Evolutionary conservation across 2,113 vertebrate species (phyloP).

Genomic region (Centrocercus urophasianus): DNA sequence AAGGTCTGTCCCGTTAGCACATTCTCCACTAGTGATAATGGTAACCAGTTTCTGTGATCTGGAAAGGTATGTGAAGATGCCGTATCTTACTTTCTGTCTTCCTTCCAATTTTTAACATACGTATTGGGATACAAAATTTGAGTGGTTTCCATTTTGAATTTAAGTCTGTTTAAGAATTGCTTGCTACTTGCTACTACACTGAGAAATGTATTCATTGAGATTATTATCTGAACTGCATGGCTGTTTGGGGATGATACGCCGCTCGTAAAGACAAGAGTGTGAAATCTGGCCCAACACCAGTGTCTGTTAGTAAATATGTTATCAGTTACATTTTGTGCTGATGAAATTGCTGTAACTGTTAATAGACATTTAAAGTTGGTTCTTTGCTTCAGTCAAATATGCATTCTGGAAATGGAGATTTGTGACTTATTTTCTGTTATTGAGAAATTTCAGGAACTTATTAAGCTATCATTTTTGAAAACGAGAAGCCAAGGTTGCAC

Average conservation of each 20-base stretch:
- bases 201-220: not conserved
- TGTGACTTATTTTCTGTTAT: not conserved
- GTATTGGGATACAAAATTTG: not conserved
- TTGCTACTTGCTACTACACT: not conserved
- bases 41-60: not conserved
- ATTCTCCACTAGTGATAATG: not conserved
- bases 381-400: not conserved
- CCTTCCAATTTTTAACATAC: not conserved
- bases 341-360: not conserved
- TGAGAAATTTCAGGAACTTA: not conserved
- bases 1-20: not conserved
- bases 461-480: not conserved
- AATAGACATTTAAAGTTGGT: not conserved
- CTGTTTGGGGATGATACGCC: not conserved
- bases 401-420: not conserved
- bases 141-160: not conserved
- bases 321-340: not conserved
- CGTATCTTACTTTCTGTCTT: not conserved
- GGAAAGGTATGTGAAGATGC: not conserved
- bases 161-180: not conserved
- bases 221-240: not conserved
- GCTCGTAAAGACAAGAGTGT: not conserved
- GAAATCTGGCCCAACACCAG: not conserved
- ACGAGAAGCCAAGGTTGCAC: not conserved
- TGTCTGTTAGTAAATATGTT: not conserved